Conservation (phyloP, 2,113 vertebrate species). For the Oreotrochilus melanogaster region DNA sequence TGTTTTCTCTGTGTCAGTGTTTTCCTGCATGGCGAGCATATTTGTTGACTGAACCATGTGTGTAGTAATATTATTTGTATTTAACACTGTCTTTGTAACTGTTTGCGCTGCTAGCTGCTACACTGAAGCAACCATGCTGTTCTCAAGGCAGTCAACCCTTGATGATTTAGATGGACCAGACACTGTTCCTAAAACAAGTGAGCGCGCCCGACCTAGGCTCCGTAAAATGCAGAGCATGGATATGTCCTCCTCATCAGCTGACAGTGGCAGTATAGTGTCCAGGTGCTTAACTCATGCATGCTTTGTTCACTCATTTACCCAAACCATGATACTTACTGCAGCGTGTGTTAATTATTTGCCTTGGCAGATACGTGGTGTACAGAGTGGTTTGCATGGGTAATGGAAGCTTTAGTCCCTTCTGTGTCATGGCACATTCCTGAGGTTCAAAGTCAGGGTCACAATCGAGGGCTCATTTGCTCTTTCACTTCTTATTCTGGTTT, state of each 20-base stretch:
- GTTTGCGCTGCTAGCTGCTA: slow-evolving; percentile 90
- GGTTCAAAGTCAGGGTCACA: not conserved
- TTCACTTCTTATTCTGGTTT: not conserved
- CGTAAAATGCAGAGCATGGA: slow-evolving; percentile 95
- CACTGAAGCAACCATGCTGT: slow-evolving; percentile 97
- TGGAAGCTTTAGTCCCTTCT: not conserved
- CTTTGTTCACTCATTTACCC: slow-evolving; percentile 70
- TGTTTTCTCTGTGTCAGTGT: slow-evolving; percentile 18
- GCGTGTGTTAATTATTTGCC: not conserved
- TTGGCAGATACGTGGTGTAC: not conserved
- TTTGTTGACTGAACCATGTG: slow-evolving; percentile 44
- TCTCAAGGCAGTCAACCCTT: slow-evolving; percentile 97
- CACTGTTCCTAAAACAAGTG: slow-evolving; percentile 96
- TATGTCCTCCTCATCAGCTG: slow-evolving; percentile 91
- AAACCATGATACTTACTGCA: slow-evolving; percentile 9
- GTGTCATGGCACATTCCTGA: not conserved
- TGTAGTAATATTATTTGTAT: slow-evolving; percentile 44
- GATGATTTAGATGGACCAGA: slow-evolving; percentile 96
- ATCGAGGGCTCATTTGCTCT: not conserved
- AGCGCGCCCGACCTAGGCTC: slow-evolving; percentile 94
- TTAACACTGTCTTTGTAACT: slow-evolving; percentile 83
- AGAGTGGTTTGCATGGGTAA: not conserved
- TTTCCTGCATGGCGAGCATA: slow-evolving; percentile 72
- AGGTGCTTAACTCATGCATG: slow-evolving; percentile 89
- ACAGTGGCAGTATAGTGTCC: slow-evolving; percentile 94